Conservation (phyloP, 2,113 vertebrate species). For the Nothobranchius kuhntae region DNA sequence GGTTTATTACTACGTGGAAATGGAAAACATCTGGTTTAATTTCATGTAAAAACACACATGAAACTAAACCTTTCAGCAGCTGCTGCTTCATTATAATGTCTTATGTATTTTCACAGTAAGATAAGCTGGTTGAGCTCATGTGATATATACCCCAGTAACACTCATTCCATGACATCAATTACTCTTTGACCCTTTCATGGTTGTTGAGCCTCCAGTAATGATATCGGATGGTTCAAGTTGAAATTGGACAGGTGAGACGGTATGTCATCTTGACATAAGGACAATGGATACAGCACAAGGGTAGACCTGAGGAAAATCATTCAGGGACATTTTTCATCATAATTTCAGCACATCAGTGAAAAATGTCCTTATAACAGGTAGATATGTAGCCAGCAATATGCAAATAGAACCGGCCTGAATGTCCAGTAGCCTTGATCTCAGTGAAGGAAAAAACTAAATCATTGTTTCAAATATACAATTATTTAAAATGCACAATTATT, state of each 20-base stretch:
- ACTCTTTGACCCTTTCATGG: conserved; percentile 72
- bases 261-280: conserved; percentile 66
- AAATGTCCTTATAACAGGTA: conserved; percentile 10
- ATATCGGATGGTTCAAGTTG: conserved; percentile 71
- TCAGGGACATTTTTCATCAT: conserved; percentile 20
- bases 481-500: too few species aligned
- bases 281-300: conserved; percentile 46
- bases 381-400: too few species aligned
- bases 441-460: too few species aligned
- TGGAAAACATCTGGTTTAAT: conserved; percentile 10
- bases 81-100: conserved; percentile 35
- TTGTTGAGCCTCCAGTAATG: conserved; percentile 68
- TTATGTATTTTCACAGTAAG: conserved; percentile 26
- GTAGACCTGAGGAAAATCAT: conserved; percentile 28
- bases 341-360: conserved; percentile 31
- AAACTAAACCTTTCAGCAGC: background rate
- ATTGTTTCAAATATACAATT: too few species aligned
- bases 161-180: conserved; percentile 65
- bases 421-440: background rate
- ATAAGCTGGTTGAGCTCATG: conserved; percentile 32
- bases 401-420: background rate
- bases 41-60: background rate
- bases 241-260: conserved; percentile 71
- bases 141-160: conserved; percentile 58
- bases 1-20: background rate